Conservation (phyloP, 2,797 vertebrate species). For the Gila robusta region DNA sequence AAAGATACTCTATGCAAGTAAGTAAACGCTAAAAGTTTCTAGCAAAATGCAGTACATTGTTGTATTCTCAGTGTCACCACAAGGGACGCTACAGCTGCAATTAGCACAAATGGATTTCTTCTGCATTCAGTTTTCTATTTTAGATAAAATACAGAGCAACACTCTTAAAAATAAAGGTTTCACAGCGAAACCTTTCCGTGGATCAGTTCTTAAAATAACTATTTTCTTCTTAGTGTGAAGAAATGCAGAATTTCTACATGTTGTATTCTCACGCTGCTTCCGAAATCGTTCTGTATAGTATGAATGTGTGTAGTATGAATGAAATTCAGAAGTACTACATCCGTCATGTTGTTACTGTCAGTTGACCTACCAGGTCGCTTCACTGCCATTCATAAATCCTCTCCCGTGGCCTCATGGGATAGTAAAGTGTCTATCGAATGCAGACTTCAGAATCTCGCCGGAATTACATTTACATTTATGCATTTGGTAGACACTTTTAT, state of each 20-base stretch:
- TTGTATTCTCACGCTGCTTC: not conserved
- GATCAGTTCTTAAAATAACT: not conserved
- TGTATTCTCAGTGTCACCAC: not conserved
- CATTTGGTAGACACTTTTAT: no score
- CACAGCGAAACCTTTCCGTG: not conserved
- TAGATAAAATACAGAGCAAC: not conserved
- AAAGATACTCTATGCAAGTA: constrained; percentile 23
- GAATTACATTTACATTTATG: not conserved
- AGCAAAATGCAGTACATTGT: not conserved
- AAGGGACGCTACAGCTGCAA: not conserved
- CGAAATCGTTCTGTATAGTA: not conserved
- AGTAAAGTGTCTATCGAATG: not conserved
- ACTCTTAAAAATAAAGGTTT: not conserved
- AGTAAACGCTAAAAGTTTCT: not conserved
- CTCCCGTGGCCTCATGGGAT: no score
- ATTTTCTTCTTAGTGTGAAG: not conserved
- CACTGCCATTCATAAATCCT: no score
- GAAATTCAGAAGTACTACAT: no score
- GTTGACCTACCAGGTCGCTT: no score
- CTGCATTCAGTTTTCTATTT: not conserved
- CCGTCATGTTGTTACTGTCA: not conserved
- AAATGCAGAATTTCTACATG: not conserved
- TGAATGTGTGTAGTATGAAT: not conserved
- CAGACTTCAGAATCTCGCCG: not conserved
- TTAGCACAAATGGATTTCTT: no score